phyloP scores from a whole-genome alignment of 2,797 vertebrate species.

The Dromococcyx pavoninus region DNA sequence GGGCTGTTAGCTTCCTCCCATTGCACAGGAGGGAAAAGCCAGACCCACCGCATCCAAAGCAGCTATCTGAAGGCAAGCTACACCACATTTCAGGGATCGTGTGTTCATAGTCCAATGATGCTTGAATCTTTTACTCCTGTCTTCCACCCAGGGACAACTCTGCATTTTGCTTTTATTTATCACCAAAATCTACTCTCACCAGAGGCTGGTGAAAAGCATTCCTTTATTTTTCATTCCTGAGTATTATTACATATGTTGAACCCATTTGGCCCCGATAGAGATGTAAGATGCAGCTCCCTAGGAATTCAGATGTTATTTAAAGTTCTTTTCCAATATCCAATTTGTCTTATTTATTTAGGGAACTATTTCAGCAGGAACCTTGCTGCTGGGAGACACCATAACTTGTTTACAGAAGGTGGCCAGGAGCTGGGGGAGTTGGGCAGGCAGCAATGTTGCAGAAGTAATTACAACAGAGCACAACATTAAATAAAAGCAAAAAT shows the following conservation, averaged over 20 bases:
- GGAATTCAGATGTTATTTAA: conserved; percentile 68
- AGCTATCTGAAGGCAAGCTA: not conserved
- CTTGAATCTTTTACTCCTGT: not conserved
- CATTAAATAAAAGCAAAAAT: conserved; percentile 52
- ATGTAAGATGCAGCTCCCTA: conserved; percentile 46
- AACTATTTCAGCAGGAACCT: conserved; percentile 44
- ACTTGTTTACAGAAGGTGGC: conserved; percentile 8
- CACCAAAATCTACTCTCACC: not conserved
- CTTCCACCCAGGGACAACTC: not conserved
- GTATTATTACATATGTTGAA: conserved; percentile 24
- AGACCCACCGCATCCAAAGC: not conserved
- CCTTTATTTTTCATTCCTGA: conserved; percentile 22
- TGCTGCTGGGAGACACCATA: not conserved
- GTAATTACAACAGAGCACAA: conserved; percentile 53
- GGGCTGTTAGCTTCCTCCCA: not conserved
- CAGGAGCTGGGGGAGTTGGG: not conserved
- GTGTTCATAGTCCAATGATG: not conserved
- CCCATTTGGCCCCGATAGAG: conserved; percentile 42
- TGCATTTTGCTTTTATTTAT: not conserved
- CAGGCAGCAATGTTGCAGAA: not conserved
- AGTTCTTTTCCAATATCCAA: conserved; percentile 66
- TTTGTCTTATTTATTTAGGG: conserved; percentile 68
- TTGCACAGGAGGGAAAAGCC: not conserved
- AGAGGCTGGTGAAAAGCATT: not conserved
- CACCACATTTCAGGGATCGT: not conserved